Base-by-base conservation (phyloP, 2,797 vertebrate genomes). In the Tadarida brasiliensis region DNA sequence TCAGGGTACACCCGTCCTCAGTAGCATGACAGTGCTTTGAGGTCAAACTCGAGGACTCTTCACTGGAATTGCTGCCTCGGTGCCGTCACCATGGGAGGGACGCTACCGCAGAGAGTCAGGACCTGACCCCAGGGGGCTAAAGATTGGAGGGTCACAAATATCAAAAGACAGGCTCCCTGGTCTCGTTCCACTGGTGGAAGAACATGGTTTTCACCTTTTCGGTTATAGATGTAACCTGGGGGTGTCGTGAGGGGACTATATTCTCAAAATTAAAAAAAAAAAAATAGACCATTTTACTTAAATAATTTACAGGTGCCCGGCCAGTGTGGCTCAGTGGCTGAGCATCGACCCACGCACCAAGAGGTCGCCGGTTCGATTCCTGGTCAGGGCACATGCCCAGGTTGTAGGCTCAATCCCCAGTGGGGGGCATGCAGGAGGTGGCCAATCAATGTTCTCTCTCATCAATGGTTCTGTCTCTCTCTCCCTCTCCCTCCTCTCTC, bases 251-350 rank as follows among this genome's bases (percentile, higher is more conserved):
- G 17, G n/a, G 67, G 20, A 35, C 4, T 35, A 0, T 83, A 26
- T 54, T 90, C 39, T 94, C 56, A 73, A 87, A 91, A 84, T 49
- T 49, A 28, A 59, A 83, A 24, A 85, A 83, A 24, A 85, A 87
- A 20, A 49, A 67, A 71, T 1, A 51, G 8, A 67, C 35, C 19
- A n/a, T 76, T 67, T 83, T 30, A 74, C 16, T 26, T 73, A 57
- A 67, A 61, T 89, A 61, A 68, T 85, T 73, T 70, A 19, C n/a
- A 57, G 76, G n/a, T 44, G 39, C 39, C 39, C 7, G 39, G 39
- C 39, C 7, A 7, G 39, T 44, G 39, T 44, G 39, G 39, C 39
- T 44, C 39, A 44, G 39, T 44, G 39, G 39, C 7, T 44, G 39
- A 44, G 39, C 39, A 44, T 7, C 7, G 39, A 44, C 39, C 39